phyloP scores from a whole-genome alignment of 2,797 vertebrate species.

The Odontamblyopus rebecca region DNA sequence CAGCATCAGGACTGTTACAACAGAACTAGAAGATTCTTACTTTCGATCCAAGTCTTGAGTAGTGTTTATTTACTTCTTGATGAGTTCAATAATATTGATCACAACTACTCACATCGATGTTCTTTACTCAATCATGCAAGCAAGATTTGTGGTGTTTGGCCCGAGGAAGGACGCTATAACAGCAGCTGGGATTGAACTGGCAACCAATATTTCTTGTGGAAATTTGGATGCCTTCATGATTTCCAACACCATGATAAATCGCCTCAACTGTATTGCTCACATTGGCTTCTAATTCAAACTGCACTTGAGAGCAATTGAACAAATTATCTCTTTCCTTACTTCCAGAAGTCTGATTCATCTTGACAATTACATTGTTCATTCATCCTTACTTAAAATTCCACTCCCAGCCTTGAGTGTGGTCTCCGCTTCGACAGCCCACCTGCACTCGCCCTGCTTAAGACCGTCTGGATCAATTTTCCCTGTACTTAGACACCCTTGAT shows the following conservation, averaged over 20 bases:
- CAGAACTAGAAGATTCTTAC: not conserved
- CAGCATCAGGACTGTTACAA: not conserved
- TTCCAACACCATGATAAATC: not conserved
- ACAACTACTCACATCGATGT: not conserved
- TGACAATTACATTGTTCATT: slow-evolving; percentile 6
- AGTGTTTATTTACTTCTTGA: not conserved
- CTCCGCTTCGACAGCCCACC: slow-evolving; percentile 15
- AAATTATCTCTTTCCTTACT: slow-evolving; percentile 1
- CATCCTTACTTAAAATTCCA: not conserved
- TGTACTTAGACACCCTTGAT: slow-evolving; percentile 47
- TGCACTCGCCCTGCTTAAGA: slow-evolving; percentile 19
- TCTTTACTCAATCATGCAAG: not conserved
- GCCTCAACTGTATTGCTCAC: not conserved
- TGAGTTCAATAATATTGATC: not conserved
- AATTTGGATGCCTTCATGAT: not conserved
- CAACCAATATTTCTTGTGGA: not conserved
- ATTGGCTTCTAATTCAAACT: not conserved
- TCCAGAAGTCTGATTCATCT: not conserved
- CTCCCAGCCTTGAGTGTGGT: slow-evolving; percentile 5
- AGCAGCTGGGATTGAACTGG: not conserved
- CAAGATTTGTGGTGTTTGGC: not conserved
- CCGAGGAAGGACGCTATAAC: not conserved
- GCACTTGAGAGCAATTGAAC: not conserved
- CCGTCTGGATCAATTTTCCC: slow-evolving; percentile 42
- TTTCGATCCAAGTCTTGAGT: not conserved